Conservation (phyloP, 2,888 invertebrate genomes). For the Polydrusus cervinus region DNA sequence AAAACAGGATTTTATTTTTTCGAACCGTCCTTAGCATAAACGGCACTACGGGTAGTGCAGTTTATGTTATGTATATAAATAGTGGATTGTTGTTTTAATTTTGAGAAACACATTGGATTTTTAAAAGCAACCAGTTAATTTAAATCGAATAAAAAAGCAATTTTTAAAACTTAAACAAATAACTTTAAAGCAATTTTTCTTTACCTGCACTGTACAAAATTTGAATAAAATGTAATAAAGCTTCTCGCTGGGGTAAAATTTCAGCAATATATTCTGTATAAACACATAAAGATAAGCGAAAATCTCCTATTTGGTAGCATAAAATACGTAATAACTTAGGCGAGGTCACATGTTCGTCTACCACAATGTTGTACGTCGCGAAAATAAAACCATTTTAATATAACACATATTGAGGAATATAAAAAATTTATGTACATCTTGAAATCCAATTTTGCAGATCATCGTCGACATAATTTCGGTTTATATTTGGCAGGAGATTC, state of each 20-base stretch:
- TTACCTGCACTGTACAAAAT: no score
- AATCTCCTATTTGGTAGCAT: not conserved
- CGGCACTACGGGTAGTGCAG: no score
- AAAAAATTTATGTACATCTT: constrained; percentile 44
- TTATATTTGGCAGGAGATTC: constrained; percentile 51
- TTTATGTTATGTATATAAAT: no score
- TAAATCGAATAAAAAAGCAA: no score
- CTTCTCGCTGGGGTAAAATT: not conserved
- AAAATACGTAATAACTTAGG: not conserved
- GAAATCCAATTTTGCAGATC: constrained; percentile 48
- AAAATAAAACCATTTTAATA: constrained; percentile 24
- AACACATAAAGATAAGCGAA: not conserved
- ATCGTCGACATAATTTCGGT: constrained; percentile 47
- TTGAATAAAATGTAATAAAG: not conserved
- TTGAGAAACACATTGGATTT: no score
- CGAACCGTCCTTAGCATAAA: no score
- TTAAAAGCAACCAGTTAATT: no score
- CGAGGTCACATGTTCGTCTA: not conserved
- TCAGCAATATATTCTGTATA: not conserved
- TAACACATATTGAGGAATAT: constrained; percentile 31
- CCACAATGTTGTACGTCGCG: not conserved
- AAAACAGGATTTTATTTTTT: no score
- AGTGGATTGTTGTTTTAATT: no score
- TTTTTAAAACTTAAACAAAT: no score
- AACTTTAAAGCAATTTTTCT: no score